Conservation (phyloP, 2,888 invertebrate species). For the Melanchra persicariae region DNA sequence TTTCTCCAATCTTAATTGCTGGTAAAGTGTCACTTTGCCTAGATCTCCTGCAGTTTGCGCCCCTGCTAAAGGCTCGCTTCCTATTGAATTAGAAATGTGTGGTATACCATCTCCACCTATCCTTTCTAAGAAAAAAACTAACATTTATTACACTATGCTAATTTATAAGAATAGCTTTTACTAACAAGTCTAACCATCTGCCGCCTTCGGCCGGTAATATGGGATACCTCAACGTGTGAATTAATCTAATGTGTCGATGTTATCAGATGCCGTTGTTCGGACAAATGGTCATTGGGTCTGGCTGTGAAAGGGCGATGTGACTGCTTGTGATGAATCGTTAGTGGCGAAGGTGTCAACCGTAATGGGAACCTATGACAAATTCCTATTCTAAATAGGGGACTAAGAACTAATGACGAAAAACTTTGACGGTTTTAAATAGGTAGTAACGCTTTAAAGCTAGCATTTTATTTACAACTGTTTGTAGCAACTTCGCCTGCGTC, state of each 20-base stretch:
- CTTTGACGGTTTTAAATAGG: background rate
- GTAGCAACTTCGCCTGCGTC: no score
- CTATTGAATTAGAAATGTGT: no score
- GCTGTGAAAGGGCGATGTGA: slow-evolving; percentile 37
- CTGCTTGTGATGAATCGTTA: slow-evolving; percentile 48
- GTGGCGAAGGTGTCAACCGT: slow-evolving; percentile 21
- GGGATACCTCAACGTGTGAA: slow-evolving; percentile 50
- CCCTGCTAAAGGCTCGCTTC: no score
- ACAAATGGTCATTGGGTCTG: slow-evolving; percentile 55
- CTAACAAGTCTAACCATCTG: slow-evolving; percentile 47
- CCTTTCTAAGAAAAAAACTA: background rate
- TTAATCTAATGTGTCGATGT: slow-evolving; percentile 58
- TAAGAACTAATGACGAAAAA: background rate
- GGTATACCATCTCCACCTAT: no score
- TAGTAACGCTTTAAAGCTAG: no score
- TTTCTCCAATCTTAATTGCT: no score
- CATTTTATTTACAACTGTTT: no score
- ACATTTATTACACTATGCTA: slow-evolving; percentile 30
- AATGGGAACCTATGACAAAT: slow-evolving; percentile 49
- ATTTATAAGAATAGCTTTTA: slow-evolving; percentile 24
- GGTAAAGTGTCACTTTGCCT: no score
- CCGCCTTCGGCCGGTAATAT: slow-evolving; percentile 2
- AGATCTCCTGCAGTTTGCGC: no score
- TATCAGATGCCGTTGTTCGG: slow-evolving; percentile 38
- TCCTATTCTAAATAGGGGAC: slow-evolving; percentile 19